Conservation (phyloP, 2,113 vertebrate genomes). For the Hydrochoerus hydrochaeris region DNA sequence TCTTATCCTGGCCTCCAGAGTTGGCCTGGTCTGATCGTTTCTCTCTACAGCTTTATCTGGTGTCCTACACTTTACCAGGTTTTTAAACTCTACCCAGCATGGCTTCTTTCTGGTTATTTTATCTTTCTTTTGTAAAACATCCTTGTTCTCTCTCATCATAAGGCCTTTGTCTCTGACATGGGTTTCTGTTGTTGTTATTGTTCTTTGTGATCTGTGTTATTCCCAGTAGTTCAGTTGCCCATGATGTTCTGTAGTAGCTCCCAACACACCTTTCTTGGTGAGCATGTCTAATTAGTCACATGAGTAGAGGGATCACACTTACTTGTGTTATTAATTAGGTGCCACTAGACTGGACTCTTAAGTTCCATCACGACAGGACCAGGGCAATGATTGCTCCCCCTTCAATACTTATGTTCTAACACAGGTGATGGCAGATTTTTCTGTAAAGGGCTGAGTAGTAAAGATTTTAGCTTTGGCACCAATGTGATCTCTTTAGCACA, state of each 20-base stretch:
- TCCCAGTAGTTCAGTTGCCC: neutral
- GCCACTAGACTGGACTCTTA: neutral
- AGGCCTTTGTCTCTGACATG: neutral
- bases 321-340: neutral
- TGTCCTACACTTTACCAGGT: neutral
- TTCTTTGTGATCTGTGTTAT: neutral
- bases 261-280: neutral
- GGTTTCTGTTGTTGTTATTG: too few species aligned
- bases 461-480: neutral
- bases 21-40: accelerated
- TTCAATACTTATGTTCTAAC: neutral
- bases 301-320: neutral
- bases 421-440: neutral
- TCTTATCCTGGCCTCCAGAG: neutral
- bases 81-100: neutral
- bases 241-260: neutral
- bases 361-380: neutral
- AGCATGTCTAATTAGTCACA: neutral
- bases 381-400: neutral
- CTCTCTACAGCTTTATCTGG: conserved; percentile 39
- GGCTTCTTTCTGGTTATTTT: neutral
- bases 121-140: neutral
- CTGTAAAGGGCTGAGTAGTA: neutral
- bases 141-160: neutral
- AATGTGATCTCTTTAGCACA: neutral